These are phyloP conservation scores for Polylopha cassiicola DNA, from an alignment of 2,888 invertebrate genomes.

Conservation along the genomic window DNA sequence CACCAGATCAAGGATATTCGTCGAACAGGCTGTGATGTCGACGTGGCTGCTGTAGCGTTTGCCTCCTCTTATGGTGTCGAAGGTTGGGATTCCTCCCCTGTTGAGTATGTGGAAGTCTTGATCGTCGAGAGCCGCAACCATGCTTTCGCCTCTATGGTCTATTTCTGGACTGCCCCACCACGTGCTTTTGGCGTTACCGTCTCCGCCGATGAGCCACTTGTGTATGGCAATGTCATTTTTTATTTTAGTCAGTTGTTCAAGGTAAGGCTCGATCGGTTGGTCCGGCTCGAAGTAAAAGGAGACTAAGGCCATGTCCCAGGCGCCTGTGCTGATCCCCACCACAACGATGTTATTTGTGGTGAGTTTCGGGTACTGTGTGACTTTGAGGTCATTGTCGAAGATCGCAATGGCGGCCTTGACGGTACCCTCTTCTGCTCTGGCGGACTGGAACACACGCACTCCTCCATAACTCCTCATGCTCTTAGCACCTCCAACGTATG, in stretches of 20 bases:
- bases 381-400: slow-evolving; percentile 2
- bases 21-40: slow-evolving; percentile 29
- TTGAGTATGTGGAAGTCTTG: slow-evolving; percentile 28
- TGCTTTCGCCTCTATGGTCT: slow-evolving; percentile 22
- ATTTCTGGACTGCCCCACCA: slow-evolving; percentile 15
- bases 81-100: slow-evolving; percentile 27
- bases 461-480: neutral
- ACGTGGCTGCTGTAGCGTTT: slow-evolving; percentile 24
- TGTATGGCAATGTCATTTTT: neutral
- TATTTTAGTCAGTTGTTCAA: slow-evolving; percentile 14
- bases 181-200: slow-evolving; percentile 4
- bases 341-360: slow-evolving; percentile 22
- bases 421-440: neutral
- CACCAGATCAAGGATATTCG: slow-evolving; percentile 11
- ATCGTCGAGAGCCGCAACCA: slow-evolving; percentile 17
- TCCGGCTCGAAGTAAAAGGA: slow-evolving; percentile 26
- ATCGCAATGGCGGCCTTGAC: slow-evolving; percentile 10
- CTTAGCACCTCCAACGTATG: too few relatives aligned
- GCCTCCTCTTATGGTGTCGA: slow-evolving; percentile 25
- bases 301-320: slow-evolving; percentile 17
- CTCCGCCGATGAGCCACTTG: neutral
- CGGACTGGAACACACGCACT: slow-evolving; percentile 1
- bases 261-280: slow-evolving; percentile 12
- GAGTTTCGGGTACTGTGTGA: slow-evolving; percentile 5
- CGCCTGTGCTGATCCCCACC: slow-evolving; percentile 17